Evolutionary conservation across 1,140 invertebrate species (phyloP).

Genomic region (Dinoponera quadriceps): DNA sequence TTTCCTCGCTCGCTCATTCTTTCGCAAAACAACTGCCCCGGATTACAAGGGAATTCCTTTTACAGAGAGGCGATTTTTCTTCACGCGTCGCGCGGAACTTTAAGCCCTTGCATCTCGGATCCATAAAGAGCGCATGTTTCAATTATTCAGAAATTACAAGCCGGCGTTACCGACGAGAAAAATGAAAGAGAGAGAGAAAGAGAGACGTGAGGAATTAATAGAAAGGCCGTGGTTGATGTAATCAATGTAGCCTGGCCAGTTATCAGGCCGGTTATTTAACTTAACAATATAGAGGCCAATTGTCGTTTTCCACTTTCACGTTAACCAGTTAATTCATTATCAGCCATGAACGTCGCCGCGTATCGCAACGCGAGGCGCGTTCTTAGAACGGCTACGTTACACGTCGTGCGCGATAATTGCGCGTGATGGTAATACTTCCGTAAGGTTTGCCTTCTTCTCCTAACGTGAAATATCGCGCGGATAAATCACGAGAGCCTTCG

Average conservation of each 20-base stretch:
- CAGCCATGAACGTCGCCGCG: conserved; percentile 22
- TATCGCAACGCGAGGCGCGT: background rate
- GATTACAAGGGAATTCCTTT: conserved; percentile 35
- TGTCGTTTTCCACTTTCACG: conserved; percentile 48
- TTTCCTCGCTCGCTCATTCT: no score
- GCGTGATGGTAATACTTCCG: background rate
- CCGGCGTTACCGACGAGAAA: conserved; percentile 4
- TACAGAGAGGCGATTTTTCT: conserved; percentile 3
- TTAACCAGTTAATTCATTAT: conserved; percentile 52
- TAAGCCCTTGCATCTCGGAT: background rate
- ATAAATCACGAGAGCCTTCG: background rate
- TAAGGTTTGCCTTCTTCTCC: background rate
- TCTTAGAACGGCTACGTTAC: background rate
- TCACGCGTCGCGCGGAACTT: background rate
- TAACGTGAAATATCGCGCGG: background rate
- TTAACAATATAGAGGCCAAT: conserved; percentile 19
- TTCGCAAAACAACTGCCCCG: background rate
- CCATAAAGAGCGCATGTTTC: background rate
- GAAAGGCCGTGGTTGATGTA: conserved; percentile 20
- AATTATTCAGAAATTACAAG: conserved; percentile 31
- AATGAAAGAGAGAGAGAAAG: no score
- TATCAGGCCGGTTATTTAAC: conserved; percentile 44
- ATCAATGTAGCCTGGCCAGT: conserved; percentile 5
- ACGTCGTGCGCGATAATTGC: background rate
- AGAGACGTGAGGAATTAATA: conserved; percentile 34